Evolutionary conservation across 2,888 invertebrate genomes (phyloP).

Genomic region (Nomada fabriciana): DNA sequence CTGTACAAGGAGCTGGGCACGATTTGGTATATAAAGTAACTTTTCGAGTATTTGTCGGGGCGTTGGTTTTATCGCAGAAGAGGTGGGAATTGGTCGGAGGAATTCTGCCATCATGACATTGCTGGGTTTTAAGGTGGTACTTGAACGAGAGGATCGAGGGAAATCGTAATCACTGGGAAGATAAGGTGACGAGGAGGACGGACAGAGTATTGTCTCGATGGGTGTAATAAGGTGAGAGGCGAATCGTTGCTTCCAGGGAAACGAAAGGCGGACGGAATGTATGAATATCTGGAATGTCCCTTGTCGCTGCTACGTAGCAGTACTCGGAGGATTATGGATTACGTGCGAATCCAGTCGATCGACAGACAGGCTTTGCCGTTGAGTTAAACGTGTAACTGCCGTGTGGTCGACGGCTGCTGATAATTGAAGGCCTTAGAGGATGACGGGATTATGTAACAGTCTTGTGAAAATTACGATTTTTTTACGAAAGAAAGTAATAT

Average conservation of each 20-base stretch:
- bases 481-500: not conserved
- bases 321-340: constrained; percentile 80
- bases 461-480: not conserved
- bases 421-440: constrained; percentile 49
- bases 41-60: not conserved
- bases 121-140: not conserved
- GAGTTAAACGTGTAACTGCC: constrained; percentile 55
- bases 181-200: not conserved
- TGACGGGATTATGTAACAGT: not conserved
- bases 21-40: no score
- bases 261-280: not conserved
- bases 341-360: constrained; percentile 62
- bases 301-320: constrained; percentile 78
- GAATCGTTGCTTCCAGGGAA: not conserved
- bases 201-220: not conserved
- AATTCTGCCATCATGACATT: not conserved
- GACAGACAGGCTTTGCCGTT: constrained; percentile 73
- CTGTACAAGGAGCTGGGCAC: no score
- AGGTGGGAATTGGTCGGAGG: not conserved
- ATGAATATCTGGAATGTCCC: constrained; percentile 29
- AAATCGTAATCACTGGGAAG: not conserved
- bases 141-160: not conserved
- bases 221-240: not conserved
- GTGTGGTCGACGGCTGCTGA: constrained; percentile 63
- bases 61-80: not conserved